These are phyloP conservation scores for Himantopus leucocephalus DNA, from an alignment of 2,113 vertebrate species.

Conservation along the genomic window DNA sequence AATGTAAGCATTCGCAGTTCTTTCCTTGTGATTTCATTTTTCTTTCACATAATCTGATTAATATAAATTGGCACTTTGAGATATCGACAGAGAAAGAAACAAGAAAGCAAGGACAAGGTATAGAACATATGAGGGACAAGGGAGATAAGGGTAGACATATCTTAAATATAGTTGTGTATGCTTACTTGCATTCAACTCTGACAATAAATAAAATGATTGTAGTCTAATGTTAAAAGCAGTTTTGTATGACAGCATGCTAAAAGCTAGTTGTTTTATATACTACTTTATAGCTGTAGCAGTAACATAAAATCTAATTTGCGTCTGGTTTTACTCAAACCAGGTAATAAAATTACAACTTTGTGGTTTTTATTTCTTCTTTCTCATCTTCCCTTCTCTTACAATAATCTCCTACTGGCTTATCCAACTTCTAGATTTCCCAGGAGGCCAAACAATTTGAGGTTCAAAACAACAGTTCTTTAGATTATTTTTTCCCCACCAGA, in stretches of 20 bases:
- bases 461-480: not conserved
- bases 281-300: slow-evolving; percentile 24
- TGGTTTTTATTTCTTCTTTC: not conserved
- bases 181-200: not conserved
- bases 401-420: not conserved
- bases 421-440: not conserved
- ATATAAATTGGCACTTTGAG: not conserved
- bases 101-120: not conserved
- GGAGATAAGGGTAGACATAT: not conserved
- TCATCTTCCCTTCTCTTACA: not conserved
- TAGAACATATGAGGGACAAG: not conserved
- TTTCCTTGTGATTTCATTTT: slow-evolving; percentile 8
- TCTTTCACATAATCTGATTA: not conserved
- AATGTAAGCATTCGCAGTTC: not conserved
- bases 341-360: not conserved
- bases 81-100: not conserved
- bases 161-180: not conserved
- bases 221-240: slow-evolving; percentile 51
- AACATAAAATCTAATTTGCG: slow-evolving; percentile 30
- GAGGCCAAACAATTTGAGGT: not conserved
- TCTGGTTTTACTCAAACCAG: slow-evolving; percentile 11
- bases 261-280: slow-evolving; percentile 55
- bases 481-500: not conserved
- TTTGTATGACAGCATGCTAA: slow-evolving; percentile 41
- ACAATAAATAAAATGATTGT: not conserved